Evolutionary conservation across 2,797 vertebrate species (phyloP).

Genomic region (Gymnoscopelus braueri): DNA sequence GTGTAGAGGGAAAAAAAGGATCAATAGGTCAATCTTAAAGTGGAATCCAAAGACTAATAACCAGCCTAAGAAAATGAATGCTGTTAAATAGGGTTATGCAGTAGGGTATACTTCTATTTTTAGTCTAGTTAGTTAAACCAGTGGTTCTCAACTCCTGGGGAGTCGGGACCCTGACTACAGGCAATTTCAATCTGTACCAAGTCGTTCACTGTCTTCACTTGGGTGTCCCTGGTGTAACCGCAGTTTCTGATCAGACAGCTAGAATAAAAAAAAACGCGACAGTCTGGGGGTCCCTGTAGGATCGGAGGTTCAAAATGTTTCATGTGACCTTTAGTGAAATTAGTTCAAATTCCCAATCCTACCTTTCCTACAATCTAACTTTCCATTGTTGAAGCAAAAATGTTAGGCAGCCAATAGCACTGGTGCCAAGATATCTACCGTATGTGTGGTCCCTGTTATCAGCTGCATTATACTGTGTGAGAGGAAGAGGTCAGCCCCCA

Average conservation of each 20-base stretch:
- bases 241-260: too few relatives aligned
- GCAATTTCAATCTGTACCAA: too few relatives aligned
- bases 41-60: not conserved
- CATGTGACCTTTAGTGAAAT: not conserved
- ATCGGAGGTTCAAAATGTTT: not conserved
- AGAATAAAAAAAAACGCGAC: not conserved
- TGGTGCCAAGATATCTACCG: not conserved
- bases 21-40: conserved; percentile 19
- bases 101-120: too few relatives aligned
- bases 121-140: too few relatives aligned
- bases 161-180: too few relatives aligned
- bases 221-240: too few relatives aligned
- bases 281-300: not conserved
- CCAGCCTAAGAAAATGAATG: too few relatives aligned
- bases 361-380: not conserved
- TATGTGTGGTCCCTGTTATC: not conserved
- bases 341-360: not conserved
- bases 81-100: too few relatives aligned
- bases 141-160: too few relatives aligned
- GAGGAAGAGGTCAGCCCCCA: conserved; percentile 19
- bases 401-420: not conserved
- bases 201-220: too few relatives aligned
- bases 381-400: not conserved
- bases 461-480: not conserved
- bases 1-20: too few relatives aligned